phyloP scores from a whole-genome alignment of 2,113 vertebrate species.

The Tachycineta bicolor region DNA sequence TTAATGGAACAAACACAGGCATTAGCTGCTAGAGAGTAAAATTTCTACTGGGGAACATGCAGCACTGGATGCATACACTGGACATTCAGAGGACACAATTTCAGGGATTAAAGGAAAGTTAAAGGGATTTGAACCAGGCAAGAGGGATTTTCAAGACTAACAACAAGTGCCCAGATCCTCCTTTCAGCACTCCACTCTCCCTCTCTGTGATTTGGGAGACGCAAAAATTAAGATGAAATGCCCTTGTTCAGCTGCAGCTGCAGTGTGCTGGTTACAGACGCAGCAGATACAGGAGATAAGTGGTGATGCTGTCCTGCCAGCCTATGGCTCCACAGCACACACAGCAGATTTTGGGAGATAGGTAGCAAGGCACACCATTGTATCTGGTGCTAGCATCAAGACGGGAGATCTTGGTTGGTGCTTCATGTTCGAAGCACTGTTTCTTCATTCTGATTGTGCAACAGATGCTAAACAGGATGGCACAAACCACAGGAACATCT shows the following conservation, averaged over 20 bases:
- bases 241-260: not conserved
- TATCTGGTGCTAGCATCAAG: slow-evolving; percentile 28
- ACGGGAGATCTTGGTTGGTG: not conserved
- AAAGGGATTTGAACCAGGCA: not conserved
- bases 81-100: not conserved
- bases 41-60: accelerated
- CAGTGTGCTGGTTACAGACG: not conserved
- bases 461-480: slow-evolving; percentile 30
- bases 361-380: not conserved
- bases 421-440: not conserved
- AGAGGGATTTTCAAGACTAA: not conserved
- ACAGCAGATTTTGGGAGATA: slow-evolving; percentile 25
- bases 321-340: not conserved
- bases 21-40: not conserved
- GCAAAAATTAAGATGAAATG: not conserved
- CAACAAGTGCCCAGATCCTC: accelerated
- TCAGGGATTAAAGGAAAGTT: not conserved
- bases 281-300: not conserved
- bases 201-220: not conserved
- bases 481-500: slow-evolving; percentile 2
- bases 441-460: slow-evolving; percentile 40
- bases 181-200: not conserved
- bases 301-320: not conserved
- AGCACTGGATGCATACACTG: not conserved
- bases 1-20: not conserved